Base-by-base conservation (phyloP, 2,888 invertebrate species). In the Tetragnatha montana region DNA sequence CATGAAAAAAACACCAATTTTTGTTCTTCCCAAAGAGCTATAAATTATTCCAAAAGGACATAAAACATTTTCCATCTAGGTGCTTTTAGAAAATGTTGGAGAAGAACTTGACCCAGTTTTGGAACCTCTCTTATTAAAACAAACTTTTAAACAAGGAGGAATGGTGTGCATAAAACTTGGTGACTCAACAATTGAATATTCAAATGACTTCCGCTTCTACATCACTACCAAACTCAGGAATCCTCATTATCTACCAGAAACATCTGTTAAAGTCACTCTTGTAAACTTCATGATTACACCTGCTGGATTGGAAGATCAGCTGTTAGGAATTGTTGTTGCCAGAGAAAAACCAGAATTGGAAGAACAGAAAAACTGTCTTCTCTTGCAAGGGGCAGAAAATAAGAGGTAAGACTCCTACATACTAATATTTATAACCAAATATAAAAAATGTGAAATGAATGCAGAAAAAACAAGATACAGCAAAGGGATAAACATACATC, bases 81-180 rank as follows among this genome's bases (percentile, higher is more conserved):
- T 98, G 6, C 94, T 99, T 68, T 93, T 99, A 91, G 98, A 99
- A 94, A 98, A 98, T 93, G 96, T 98, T 21, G 96, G 96, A 0
- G 98, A 98, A 93, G 97, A 98, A 92, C 93, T 99, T 89, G 98
- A 99, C 94, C 97, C 98, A 0, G 95, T 97, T 0, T 94, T 98
- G 85, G 98, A 98, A 92, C 97, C 98, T 0, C 94, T 98, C 78
- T 94, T 98, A 19, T 95, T 96, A 82, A 97, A 97, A 93, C 97
- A 98, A 93, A 96, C 96, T 0, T 98, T 98, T 93, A 96, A 96
- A 93, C 98, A 98, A 94, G 97, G 97, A 91, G 91, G 91, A 6
- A 92, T 78, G 71, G 19, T 91, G 12, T 94, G 94, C 92, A 94
- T 94, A 75, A 93, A 94, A 89, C 93, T 94, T 8, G 94, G 94